phyloP scores from a whole-genome alignment of 2,797 vertebrate genomes.

The Enteromius unitaeniatus region DNA sequence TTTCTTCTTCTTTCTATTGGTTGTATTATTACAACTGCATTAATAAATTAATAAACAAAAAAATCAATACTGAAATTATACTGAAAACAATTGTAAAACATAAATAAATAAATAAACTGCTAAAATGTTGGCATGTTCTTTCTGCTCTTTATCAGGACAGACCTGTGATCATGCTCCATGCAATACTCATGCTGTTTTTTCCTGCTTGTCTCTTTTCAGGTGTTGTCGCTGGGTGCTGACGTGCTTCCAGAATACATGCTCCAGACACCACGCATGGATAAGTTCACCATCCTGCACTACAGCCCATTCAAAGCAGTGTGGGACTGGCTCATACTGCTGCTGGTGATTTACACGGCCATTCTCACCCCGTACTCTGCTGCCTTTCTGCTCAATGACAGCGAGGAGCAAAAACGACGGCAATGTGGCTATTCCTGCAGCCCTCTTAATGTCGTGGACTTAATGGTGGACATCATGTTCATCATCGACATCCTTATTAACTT shows the following conservation, averaged over 20 bases:
- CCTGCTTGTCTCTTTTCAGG: conserved; percentile 73
- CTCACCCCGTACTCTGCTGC: conserved; percentile 98
- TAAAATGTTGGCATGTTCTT: too few relatives aligned
- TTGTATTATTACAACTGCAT: not conserved
- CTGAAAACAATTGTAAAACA: not conserved
- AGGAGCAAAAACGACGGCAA: conserved; percentile 91
- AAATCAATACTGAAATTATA: not conserved
- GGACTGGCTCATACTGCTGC: conserved; percentile 97
- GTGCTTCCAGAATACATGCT: conserved; percentile 98
- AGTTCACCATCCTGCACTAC: conserved; percentile 98
- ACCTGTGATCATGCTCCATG: not conserved
- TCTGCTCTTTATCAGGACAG: not conserved
- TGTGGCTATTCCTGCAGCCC: conserved; percentile 98
- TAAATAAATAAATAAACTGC: not conserved
- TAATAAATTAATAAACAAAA: too few relatives aligned
- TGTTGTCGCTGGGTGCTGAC: conserved; percentile 95
- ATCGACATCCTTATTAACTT: conserved; percentile 99
- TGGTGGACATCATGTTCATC: conserved; percentile 99
- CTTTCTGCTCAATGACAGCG: conserved; percentile 94
- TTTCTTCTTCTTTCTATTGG: not conserved
- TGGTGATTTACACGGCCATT: conserved; percentile 98
- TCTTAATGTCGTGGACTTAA: conserved; percentile 96
- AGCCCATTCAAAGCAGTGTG: conserved; percentile 99
- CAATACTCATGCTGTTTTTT: not conserved
- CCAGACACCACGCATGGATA: conserved; percentile 95